These are phyloP conservation scores for Atherinomorus stipes DNA, from an alignment of 2,113 vertebrate species.

Conservation along the genomic window DNA sequence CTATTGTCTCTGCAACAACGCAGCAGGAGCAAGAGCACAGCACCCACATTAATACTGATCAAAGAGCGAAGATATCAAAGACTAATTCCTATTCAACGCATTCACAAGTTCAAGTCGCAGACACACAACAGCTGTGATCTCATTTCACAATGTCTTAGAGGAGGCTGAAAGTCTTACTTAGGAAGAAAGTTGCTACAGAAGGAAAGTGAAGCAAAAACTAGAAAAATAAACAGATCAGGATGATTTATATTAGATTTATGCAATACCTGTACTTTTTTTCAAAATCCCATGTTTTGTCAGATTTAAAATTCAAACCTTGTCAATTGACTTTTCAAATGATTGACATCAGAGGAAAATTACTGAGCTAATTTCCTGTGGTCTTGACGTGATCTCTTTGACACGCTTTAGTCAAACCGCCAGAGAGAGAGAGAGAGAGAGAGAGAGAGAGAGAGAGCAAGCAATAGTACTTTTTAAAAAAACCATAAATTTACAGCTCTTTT, in stretches of 20 bases:
- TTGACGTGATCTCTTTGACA: too few species aligned
- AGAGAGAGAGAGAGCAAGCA: too few species aligned
- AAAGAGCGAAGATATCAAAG: constrained; percentile 57
- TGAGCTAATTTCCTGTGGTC: too few species aligned
- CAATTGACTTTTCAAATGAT: too few species aligned
- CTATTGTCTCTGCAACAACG: constrained; percentile 37
- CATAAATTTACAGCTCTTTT: too few species aligned
- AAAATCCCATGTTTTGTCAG: too few species aligned
- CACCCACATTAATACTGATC: constrained; percentile 43
- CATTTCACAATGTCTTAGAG: constrained; percentile 33
- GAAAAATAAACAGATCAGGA: neutral
- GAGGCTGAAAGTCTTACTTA: constrained; percentile 31
- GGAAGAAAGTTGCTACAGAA: neutral
- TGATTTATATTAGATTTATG: neutral
- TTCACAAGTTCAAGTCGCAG: constrained; percentile 21
- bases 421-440: too few species aligned
- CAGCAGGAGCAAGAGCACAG: constrained; percentile 17
- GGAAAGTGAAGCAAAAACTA: neutral
- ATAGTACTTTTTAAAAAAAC: too few species aligned
- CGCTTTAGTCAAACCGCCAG: too few species aligned
- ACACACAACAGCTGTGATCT: constrained; percentile 50
- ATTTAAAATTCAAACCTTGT: too few species aligned
- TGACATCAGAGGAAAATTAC: too few species aligned
- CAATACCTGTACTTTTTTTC: too few species aligned
- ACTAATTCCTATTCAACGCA: constrained; percentile 35